Base-by-base conservation (phyloP, 2,888 invertebrate genomes). In the Electrophaes corylata region DNA sequence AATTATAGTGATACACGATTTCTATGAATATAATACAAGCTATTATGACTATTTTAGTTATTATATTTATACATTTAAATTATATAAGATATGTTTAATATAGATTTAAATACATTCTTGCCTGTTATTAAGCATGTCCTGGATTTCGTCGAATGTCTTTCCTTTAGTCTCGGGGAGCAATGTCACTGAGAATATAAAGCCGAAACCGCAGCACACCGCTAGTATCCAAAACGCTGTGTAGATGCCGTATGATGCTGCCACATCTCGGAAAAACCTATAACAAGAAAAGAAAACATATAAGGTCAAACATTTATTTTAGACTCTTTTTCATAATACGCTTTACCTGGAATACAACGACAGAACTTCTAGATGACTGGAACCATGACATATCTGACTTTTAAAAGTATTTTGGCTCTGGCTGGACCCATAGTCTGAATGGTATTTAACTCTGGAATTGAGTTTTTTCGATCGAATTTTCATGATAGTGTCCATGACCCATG, bases 141-240 rank as follows among this genome's bases (percentile, higher is more conserved):
- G 95, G 70, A 95, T 95, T 72, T 95, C 94, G 46, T 94, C 92
- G 69, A 95, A 92, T 18, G 94, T 94, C 73, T 94, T 95, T 0
- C 94, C 94, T 67, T 94, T 95, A 0, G 95, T 95, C 83, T 95
- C 95, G 0, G 95, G 95, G 12, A 95, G 92, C 62, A 92, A 72
- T 1, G 94, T 87, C 49, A 81, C 76, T 2, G 94, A 94, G 82
- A 94, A 94, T 23, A 93, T 71, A 48, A 95, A 89, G 0, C 94
- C 94, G 12, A 94, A 67, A n/a, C 93, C 88, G 64, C 94, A 94
- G 72, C 93, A 93, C 1, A 91, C 74, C 0, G 93, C 92, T 60
- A 95, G 94, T 66, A 93, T 92, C 84, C 93, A 94, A 78, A 95
- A 95, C 0, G 94, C 93, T 0, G 94, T 92, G 79, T 94, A 94